phyloP scores from a whole-genome alignment of 1,140 invertebrate genomes.

The Anagrus nilaparvatae region DNA sequence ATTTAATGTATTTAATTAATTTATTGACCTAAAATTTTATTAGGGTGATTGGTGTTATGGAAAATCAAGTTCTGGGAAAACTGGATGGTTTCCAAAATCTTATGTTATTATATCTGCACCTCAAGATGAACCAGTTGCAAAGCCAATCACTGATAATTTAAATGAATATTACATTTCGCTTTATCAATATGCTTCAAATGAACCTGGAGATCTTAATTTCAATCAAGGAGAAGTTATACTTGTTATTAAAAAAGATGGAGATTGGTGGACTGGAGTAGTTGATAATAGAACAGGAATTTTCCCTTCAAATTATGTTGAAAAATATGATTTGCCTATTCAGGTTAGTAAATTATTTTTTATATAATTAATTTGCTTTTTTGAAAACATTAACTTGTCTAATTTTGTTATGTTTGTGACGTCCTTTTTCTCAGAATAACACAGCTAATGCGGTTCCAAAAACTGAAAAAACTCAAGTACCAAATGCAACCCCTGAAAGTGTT shows the following conservation, averaged over 20 bases:
- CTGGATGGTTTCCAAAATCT: constrained; percentile 65
- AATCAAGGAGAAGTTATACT: constrained; percentile 82
- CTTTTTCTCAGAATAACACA: constrained; percentile 2
- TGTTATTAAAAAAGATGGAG: constrained; percentile 82
- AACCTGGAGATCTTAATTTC: constrained; percentile 86
- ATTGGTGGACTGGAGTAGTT: constrained; percentile 96
- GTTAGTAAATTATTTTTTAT: constrained; percentile 23
- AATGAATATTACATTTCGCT: constrained; percentile 73
- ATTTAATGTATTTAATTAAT: not conserved
- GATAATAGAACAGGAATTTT: constrained; percentile 84
- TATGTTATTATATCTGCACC: constrained; percentile 43
- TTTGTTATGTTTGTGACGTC: not conserved
- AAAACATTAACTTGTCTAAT: too few relatives aligned
- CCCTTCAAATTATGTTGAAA: constrained; percentile 85
- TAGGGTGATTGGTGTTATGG: constrained; percentile 63
- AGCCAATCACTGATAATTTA: constrained; percentile 20
- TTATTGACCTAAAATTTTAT: too few relatives aligned
- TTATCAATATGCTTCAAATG: constrained; percentile 76
- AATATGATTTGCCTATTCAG: constrained; percentile 39
- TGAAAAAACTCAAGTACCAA: constrained; percentile 5
- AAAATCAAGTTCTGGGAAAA: constrained; percentile 36
- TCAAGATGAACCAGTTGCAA: constrained; percentile 13
- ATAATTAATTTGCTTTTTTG: not conserved
- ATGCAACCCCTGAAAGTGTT: not conserved
- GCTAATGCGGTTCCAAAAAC: not conserved